phyloP scores from a whole-genome alignment of 92 coral and sea anemone species.

The Virgularia gustaviana region DNA sequence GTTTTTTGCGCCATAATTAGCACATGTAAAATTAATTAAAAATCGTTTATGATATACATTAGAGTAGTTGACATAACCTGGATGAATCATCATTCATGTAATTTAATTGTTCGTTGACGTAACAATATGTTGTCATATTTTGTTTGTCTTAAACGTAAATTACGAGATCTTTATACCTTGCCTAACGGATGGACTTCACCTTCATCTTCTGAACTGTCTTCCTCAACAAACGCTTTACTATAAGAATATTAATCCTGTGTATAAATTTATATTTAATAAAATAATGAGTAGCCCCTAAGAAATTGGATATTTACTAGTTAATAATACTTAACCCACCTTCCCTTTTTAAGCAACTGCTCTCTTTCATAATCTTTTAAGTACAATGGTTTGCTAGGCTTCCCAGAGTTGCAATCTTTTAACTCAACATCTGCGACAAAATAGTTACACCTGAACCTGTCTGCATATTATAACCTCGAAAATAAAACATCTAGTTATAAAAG shows the following conservation, averaged over 20 bases:
- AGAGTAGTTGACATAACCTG: too few relatives aligned
- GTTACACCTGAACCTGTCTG: background rate
- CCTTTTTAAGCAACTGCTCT: conserved; percentile 74
- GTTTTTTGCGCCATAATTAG: too few relatives aligned
- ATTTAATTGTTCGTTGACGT: too few relatives aligned
- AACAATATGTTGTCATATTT: too few relatives aligned
- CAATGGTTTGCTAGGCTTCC: conserved; percentile 70
- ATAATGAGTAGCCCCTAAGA: background rate
- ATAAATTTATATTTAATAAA: background rate
- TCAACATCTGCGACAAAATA: conserved; percentile 35
- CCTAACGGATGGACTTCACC: too few relatives aligned
- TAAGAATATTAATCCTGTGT: too few relatives aligned
- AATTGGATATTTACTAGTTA: background rate
- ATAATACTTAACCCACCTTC: too few relatives aligned
- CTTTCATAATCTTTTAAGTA: conserved; percentile 87
- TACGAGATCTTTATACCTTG: too few relatives aligned
- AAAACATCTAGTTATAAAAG: background rate
- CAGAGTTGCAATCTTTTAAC: conserved; percentile 48
- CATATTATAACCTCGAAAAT: background rate
- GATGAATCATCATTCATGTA: too few relatives aligned
- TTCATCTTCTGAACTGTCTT: conserved; percentile 68
- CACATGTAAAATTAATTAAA: too few relatives aligned
- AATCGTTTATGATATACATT: too few relatives aligned
- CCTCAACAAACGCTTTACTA: conserved; percentile 85
- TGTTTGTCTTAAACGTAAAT: too few relatives aligned